phyloP scores from a whole-genome alignment of 2,888 invertebrate species.

The Mythimna ferrago region DNA sequence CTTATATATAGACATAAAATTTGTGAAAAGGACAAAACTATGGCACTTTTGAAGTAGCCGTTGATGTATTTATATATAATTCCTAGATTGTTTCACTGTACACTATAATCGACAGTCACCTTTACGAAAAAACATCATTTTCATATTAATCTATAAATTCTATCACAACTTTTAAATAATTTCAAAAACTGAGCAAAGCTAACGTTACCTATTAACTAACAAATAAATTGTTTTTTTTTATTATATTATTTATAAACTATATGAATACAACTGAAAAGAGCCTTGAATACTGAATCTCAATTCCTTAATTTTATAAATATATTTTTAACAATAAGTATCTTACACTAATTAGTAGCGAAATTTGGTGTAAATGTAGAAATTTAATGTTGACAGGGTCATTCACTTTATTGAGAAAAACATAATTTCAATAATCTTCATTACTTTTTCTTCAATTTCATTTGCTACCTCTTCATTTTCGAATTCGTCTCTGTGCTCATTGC shows the following conservation, averaged over 20 bases:
- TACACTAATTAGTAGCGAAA: constrained; percentile 66
- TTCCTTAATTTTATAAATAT: constrained; percentile 63
- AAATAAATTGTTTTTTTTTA: constrained; percentile 35
- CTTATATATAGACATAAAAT: neutral
- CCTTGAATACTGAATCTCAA: constrained; percentile 58
- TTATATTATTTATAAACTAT: constrained; percentile 59
- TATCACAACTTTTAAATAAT: constrained; percentile 61
- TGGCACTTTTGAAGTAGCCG: neutral
- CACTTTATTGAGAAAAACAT: neutral
- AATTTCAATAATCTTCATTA: neutral
- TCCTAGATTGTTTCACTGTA: neutral
- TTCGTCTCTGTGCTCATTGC: too few species aligned
- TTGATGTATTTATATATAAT: neutral
- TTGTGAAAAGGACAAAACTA: neutral
- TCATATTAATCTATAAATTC: constrained; percentile 50
- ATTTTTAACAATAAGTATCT: constrained; percentile 60
- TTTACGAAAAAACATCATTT: constrained; percentile 40
- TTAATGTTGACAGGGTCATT: constrained; percentile 40
- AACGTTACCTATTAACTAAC: constrained; percentile 54
- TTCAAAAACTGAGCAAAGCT: constrained; percentile 64
- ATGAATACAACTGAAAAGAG: constrained; percentile 59
- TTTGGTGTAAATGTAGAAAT: constrained; percentile 63
- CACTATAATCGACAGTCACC: constrained; percentile 28
- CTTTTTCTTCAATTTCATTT: neutral
- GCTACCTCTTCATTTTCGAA: neutral